Evolutionary conservation across 1,140 invertebrate species (phyloP), one percentile per base, ranked within the genome.

Genomic region (Drosophila mojavensis): DNA sequence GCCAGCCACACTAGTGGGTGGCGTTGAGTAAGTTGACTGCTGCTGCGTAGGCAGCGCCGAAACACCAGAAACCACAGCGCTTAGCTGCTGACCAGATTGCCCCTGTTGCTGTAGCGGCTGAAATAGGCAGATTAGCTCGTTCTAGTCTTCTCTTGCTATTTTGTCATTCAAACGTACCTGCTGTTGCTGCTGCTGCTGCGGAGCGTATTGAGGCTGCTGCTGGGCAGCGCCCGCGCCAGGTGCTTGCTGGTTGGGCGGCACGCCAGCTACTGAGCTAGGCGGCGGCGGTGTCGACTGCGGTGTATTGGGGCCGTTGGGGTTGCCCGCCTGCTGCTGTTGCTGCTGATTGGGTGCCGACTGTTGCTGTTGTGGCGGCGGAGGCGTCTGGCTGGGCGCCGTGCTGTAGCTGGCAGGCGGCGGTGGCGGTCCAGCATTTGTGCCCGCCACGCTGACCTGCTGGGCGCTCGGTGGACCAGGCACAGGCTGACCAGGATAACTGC

Each of bases 361-460:
- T 53, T 72, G 28, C 51, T 59, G 71, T 43, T 61, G 62, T 50
- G 72, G 65, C 0, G 91, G 90, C 62, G 91, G 91, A 7, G 91
- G 91, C 13, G 91, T 92, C 59, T 92, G 91, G 30, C 90, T 90
- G 5, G 91, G 91, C 17, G 91, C 81, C 15, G 86, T 91, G 69
- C 83, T 91, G 28, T 92, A 92, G 6, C 81, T 79, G 9, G 86
- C 73, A 20, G 90, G 80, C 11, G 86, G 82, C 10, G 89, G 82
- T 1, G 81, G 83, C 7, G 75, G 75, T 15, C 79, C 85, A 11
- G 54, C 60, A 61, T 73, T 79, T 5, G 58, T 30, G 2, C 67
- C 72, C 47, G 75, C 83, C 6, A 82, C 83, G 30, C 77, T 78
- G 0, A 60, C 72, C 39, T 75, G 72, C 41, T 75, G 72, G 11